phyloP scores from a whole-genome alignment of 2,797 vertebrate genomes.

The Anabacerthia variegaticeps region DNA sequence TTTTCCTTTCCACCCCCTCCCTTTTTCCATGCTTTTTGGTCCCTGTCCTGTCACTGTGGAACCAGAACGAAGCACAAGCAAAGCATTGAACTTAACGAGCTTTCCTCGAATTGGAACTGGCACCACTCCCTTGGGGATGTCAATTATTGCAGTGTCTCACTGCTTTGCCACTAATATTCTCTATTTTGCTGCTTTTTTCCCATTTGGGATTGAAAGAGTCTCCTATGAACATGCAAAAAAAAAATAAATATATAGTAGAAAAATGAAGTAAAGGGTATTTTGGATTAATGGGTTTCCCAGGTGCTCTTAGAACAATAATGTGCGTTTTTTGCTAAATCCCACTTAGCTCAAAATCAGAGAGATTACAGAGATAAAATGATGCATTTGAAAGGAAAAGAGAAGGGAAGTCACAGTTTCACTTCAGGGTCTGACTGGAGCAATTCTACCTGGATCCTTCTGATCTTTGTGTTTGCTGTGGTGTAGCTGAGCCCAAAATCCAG shows the following conservation, averaged over 20 bases:
- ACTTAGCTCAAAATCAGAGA: background rate
- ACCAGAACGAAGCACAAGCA: constrained; percentile 58
- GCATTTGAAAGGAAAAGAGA: background rate
- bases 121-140: background rate
- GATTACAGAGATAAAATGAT: rapidly evolving
- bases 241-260: background rate
- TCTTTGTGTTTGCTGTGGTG: background rate
- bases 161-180: background rate
- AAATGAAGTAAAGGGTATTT: background rate
- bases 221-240: background rate
- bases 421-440: background rate
- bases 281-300: background rate
- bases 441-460: background rate
- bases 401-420: background rate
- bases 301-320: background rate
- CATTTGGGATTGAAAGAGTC: background rate
- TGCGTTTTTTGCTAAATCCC: background rate
- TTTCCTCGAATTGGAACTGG: constrained; percentile 33
- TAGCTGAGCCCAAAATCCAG: background rate
- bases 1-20: constrained; percentile 77
- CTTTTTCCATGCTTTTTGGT: constrained; percentile 68
- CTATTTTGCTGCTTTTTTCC: background rate
- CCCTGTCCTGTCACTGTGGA: constrained; percentile 71
- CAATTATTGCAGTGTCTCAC: background rate
- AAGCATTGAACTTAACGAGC: constrained; percentile 52